A percentile compares a stretch with the other conserved stretches of the same genome.
Evolutionary conservation across 2,797 vertebrate species (phyloP).

Genomic region (Sebastolobus alascanus): DNA sequence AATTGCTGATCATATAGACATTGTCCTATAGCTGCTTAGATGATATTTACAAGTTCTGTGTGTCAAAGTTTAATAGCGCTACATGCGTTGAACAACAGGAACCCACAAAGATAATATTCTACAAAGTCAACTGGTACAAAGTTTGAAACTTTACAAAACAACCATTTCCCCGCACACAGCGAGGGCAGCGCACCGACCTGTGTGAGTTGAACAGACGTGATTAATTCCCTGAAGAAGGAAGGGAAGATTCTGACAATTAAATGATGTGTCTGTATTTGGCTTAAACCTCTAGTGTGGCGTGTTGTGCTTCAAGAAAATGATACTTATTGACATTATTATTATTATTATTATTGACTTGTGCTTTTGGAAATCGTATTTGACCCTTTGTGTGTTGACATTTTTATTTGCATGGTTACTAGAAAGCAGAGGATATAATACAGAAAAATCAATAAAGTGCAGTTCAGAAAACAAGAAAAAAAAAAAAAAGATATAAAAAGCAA

Average conservation of each 20-base stretch:
- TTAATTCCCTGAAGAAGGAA: slow-evolving; percentile 46
- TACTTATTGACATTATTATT: slow-evolving; percentile 12
- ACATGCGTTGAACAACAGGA: slow-evolving; percentile 75
- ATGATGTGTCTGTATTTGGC: slow-evolving; percentile 52
- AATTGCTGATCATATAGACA: slow-evolving; percentile 67
- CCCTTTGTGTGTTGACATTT: slow-evolving; percentile 18
- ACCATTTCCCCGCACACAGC: slow-evolving; percentile 55
- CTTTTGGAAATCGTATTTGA: slow-evolving; percentile 50
- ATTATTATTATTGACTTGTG: slow-evolving; percentile 49
- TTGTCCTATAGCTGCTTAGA: slow-evolving; percentile 68
- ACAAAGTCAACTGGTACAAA: slow-evolving; percentile 75
- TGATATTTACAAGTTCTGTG: slow-evolving; percentile 71
- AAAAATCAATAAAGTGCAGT: slow-evolving; percentile 68
- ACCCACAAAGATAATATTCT: slow-evolving; percentile 67
- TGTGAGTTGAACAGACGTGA: slow-evolving; percentile 45
- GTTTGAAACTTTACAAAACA: slow-evolving; percentile 78
- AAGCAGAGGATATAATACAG: slow-evolving; percentile 24
- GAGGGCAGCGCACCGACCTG: slow-evolving; percentile 40
- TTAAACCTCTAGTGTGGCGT: slow-evolving; percentile 47
- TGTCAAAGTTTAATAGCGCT: slow-evolving; percentile 69
- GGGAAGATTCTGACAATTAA: slow-evolving; percentile 27
- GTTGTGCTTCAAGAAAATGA: slow-evolving; percentile 42
- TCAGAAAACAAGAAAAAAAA: slow-evolving; percentile 42
- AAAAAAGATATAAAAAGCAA: slow-evolving; percentile 35
- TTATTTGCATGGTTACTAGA: slow-evolving; percentile 19